Conservation (phyloP, 2,113 vertebrate species). For the Mellivora capensis region DNA sequence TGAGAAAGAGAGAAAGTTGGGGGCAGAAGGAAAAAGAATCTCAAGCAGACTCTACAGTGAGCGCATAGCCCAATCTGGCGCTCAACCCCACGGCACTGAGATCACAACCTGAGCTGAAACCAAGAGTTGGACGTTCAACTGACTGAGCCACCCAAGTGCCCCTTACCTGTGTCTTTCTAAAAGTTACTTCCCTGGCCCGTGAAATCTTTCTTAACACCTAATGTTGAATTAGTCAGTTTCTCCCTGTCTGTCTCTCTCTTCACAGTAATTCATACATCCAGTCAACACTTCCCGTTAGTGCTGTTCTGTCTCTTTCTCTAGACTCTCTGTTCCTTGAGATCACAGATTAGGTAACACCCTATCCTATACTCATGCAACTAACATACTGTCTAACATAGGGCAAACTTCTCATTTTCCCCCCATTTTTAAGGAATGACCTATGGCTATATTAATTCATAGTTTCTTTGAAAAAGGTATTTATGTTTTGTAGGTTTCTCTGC, state of each 20-base stretch:
- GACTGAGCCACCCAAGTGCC: not conserved
- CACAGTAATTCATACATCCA: not conserved
- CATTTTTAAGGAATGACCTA: not conserved
- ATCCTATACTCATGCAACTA: not conserved
- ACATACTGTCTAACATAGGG: not conserved
- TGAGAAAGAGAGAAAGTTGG: not conserved
- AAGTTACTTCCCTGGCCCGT: not conserved
- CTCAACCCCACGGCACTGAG: accelerated
- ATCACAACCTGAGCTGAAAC: not conserved
- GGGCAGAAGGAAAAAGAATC: not conserved
- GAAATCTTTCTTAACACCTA: not conserved
- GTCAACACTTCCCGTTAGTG: not conserved
- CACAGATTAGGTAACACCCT: not conserved
- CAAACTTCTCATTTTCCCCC: not conserved
- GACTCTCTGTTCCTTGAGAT: not conserved
- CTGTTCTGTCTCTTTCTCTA: not conserved
- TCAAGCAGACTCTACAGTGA: not conserved
- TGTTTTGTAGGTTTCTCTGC: not conserved
- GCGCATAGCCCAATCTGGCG: accelerated
- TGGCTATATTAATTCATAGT: not conserved
- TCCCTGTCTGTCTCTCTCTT: not conserved
- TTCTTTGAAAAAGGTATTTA: not conserved
- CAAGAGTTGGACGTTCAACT: not conserved
- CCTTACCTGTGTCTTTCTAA: not conserved
- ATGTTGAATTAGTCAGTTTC: not conserved